phyloP scores from a whole-genome alignment of 2,888 invertebrate genomes.

The Calephelis perditalis region DNA sequence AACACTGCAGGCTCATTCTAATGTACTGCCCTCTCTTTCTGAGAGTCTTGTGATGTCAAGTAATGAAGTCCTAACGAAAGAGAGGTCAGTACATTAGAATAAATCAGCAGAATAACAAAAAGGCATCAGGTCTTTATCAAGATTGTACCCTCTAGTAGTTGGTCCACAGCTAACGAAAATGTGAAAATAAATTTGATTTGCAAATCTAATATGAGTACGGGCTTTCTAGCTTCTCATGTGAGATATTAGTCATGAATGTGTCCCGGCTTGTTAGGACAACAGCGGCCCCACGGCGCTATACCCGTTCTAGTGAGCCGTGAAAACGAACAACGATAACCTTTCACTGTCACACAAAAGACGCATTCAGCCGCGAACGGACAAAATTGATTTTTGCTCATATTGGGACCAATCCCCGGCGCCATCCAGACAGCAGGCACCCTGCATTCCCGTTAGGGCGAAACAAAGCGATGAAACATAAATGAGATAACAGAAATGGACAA shows the following conservation, averaged over 20 bases:
- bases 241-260: conserved; percentile 22
- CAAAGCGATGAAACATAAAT: conserved; percentile 13
- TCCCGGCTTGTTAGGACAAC: conserved; percentile 51
- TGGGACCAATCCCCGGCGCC: conserved; percentile 31
- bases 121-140: no score
- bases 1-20: no score
- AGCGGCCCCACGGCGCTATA: conserved; percentile 37
- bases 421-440: conserved; percentile 19
- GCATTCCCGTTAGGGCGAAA: conserved; percentile 5
- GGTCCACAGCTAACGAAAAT: no score
- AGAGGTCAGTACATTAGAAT: no score
- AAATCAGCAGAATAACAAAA: no score
- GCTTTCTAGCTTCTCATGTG: conserved; percentile 9
- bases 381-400: conserved; percentile 69
- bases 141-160: no score
- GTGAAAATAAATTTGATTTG: no score
- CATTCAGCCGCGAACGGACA: conserved; percentile 60
- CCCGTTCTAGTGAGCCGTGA: conserved; percentile 57
- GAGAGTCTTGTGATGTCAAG: no score
- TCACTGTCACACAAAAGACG: conserved; percentile 63
- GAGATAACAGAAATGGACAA: conserved; percentile 5
- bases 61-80: no score
- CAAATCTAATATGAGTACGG: neutral
- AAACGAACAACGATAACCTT: conserved; percentile 71
- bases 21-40: no score